Evolutionary conservation across 2,113 vertebrate genomes (phyloP), one percentile per base, ranked within the genome.

Genomic region (Mandrillus leucophaeus): DNA sequence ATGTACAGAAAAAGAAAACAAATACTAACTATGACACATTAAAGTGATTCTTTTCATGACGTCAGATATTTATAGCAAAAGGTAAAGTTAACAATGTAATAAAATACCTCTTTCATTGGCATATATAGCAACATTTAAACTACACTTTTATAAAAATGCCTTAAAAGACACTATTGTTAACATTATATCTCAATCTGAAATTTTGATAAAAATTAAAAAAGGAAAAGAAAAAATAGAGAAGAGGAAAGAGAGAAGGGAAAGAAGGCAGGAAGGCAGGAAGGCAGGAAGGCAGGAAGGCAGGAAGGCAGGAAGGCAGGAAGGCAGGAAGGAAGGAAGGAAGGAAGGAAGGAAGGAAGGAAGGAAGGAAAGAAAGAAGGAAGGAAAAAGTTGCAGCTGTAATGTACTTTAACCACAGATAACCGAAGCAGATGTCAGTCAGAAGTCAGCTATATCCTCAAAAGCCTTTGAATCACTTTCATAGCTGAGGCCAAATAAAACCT

Each of bases 401-500:
- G 0, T 40, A 57, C 22, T 92, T 79, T 80, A 75, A 66, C 57
- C 88, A 0, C 0, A 79, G 38, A 30, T 80, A 73, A 57, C 68
- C 92, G 57, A 61, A 61, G 23, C 23, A 25, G 14, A 17, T 48
- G 70, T 95, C 50, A 55, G 4, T 6, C 93, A 48, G 68, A 95
- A 93, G 18, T 93, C 5, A 27, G 27, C 43, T 72, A 0, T 5
- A 45, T 88, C 23, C 86, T 76, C 88, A 90, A 88, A 68, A 88
- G 4, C n/a, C 9, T 50, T 50, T 90, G 50, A 59, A 5, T 43
- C 16, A 20, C 27, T 95, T 93, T 81, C 76, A 50, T 38, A 66
- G 81, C 12, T 3, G 2, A 73, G 48, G 38, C 16, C 52, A 73
- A 91, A 35, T 83, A 66, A 95, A 98, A 96, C 82, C 2, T n/a